phyloP scores from a whole-genome alignment of 92 coral and sea anemone species.

The Parazoanthus swiftii region DNA sequence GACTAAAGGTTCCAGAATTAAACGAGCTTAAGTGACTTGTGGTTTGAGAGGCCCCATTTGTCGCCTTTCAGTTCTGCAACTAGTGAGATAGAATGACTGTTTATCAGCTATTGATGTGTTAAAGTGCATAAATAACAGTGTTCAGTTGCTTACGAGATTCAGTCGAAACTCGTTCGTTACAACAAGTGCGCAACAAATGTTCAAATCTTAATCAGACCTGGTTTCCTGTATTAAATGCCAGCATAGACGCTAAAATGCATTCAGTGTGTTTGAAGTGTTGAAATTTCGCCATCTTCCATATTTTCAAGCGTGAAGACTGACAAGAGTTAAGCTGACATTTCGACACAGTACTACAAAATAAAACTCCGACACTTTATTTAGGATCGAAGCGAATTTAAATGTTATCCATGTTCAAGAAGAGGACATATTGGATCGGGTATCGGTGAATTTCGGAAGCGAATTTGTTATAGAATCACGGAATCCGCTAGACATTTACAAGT shows the following conservation, averaged over 20 bases:
- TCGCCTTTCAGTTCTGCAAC: background rate
- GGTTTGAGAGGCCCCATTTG: background rate
- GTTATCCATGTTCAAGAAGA: background rate
- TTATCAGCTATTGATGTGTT: background rate
- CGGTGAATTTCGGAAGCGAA: conserved; percentile 5
- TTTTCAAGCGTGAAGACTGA: background rate
- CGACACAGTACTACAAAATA: background rate
- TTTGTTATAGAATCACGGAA: conserved; percentile 6
- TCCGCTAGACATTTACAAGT: background rate
- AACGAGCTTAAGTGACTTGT: background rate
- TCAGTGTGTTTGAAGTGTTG: background rate
- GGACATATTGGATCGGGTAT: background rate
- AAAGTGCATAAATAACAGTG: background rate
- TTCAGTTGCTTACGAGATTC: background rate
- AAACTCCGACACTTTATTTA: background rate
- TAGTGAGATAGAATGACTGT: background rate
- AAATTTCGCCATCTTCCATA: background rate
- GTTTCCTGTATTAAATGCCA: background rate
- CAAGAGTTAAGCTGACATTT: background rate
- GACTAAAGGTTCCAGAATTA: no score
- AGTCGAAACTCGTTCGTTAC: background rate
- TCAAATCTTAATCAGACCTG: background rate
- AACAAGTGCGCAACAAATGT: background rate
- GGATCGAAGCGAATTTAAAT: conserved; percentile 3
- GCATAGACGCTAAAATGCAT: background rate